Evolutionary conservation across 2,888 invertebrate species (phyloP).

Genomic region (Ornithoptera alexandrae): DNA sequence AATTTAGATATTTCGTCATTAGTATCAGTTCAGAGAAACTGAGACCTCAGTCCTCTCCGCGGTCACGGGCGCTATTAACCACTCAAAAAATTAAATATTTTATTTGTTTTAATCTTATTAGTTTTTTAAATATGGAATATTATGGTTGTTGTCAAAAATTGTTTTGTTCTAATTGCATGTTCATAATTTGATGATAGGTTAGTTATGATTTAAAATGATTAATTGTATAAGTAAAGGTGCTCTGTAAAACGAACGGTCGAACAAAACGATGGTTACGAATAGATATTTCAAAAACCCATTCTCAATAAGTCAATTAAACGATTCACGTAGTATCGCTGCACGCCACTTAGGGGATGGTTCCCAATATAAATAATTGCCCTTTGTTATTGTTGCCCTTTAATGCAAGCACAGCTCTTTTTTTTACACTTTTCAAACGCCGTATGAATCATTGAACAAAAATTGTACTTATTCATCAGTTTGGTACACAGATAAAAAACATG

Average conservation of each 20-base stretch:
- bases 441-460: conserved; percentile 22
- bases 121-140: too few relatives aligned
- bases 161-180: too few relatives aligned
- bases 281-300: conserved; percentile 73
- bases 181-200: too few relatives aligned
- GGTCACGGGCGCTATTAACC: too few relatives aligned
- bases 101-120: too few relatives aligned
- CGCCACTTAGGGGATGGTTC: conserved; percentile 71
- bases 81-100: too few relatives aligned
- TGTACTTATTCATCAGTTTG: conserved; percentile 31
- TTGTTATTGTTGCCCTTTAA: conserved; percentile 65
- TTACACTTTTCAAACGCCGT: conserved; percentile 3
- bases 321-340: conserved; percentile 60
- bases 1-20: too few relatives aligned
- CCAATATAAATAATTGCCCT: conserved; percentile 72
- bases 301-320: conserved; percentile 80
- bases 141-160: too few relatives aligned
- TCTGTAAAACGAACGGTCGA: conserved; percentile 36
- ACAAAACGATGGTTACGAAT: conserved; percentile 60
- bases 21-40: too few relatives aligned
- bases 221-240: conserved; percentile 39
- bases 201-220: conserved; percentile 16
- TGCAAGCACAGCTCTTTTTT: conserved; percentile 24
- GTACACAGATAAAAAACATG: too few relatives aligned
- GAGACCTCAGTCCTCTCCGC: too few relatives aligned